Percentiles rank a stretch among this genome's conserved stretches.
phyloP scores from a whole-genome alignment of 2,113 vertebrate species.

The Thalassoma bifasciatum region DNA sequence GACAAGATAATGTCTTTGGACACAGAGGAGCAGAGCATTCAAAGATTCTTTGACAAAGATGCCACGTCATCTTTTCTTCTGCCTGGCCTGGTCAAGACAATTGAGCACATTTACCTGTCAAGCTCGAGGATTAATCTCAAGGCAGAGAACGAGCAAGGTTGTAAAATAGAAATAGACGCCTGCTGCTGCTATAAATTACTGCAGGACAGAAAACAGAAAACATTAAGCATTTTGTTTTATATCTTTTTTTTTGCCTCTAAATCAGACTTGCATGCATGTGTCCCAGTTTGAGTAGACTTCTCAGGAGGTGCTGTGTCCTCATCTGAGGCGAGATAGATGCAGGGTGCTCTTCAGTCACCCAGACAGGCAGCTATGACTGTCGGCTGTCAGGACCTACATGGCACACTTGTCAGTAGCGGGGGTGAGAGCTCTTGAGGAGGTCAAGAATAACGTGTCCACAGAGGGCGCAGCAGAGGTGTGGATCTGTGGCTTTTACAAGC shows the following conservation, averaged over 20 bases:
- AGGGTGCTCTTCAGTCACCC: slow-evolving; percentile 17
- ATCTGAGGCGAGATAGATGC: slow-evolving; percentile 51
- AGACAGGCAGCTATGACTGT: slow-evolving; percentile 64
- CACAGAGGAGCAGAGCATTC: slow-evolving; percentile 30
- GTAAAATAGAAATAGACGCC: slow-evolving; percentile 41
- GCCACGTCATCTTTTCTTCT: slow-evolving; percentile 44
- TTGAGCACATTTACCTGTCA: slow-evolving; percentile 33
- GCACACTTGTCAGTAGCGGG: slow-evolving; percentile 53
- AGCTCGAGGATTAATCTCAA: slow-evolving; percentile 24
- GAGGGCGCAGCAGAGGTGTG: slow-evolving; percentile 5
- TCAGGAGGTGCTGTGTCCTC: slow-evolving; percentile 36
- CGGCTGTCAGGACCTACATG: slow-evolving; percentile 62
- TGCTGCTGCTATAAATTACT: slow-evolving; percentile 17
- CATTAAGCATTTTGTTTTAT: slow-evolving; percentile 26
- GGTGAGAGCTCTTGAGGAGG: slow-evolving; percentile 22
- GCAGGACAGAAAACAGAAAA: not conserved
- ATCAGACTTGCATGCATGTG: not conserved
- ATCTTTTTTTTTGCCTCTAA: slow-evolving; percentile 3
- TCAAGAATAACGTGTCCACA: slow-evolving; percentile 49
- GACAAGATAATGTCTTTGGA: slow-evolving; percentile 64
- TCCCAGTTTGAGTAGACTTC: not conserved
- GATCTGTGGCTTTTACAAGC: slow-evolving; percentile 8
- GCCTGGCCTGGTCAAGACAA: slow-evolving; percentile 26
- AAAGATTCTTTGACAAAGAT: slow-evolving; percentile 37
- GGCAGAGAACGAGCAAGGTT: slow-evolving; percentile 17